A percentile compares a stretch with the other conserved stretches of the same genome.
Conservation (phyloP, 1,140 invertebrate species). For the Philopotamus ludificatus region DNA sequence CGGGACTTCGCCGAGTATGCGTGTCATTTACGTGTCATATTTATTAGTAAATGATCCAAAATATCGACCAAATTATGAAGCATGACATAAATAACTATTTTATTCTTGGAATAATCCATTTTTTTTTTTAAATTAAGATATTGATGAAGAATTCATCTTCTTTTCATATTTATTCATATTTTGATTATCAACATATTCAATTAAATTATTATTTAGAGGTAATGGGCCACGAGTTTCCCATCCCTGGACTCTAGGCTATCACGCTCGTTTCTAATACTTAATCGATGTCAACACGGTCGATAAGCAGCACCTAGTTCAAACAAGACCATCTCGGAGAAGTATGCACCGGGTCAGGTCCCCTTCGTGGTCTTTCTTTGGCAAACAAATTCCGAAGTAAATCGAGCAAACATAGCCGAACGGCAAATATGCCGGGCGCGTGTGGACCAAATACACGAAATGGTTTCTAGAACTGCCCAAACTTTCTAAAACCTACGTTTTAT, state of each 20-base stretch:
- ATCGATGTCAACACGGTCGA: constrained; percentile 15
- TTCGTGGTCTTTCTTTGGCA: too few relatives aligned
- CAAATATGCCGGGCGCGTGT: constrained; percentile 12
- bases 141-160: too few relatives aligned
- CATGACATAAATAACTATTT: too few relatives aligned
- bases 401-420: constrained; percentile 20
- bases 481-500: constrained; percentile 17
- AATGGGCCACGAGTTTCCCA: background rate
- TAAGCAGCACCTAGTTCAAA: constrained; percentile 5
- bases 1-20: too few relatives aligned
- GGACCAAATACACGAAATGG: background rate
- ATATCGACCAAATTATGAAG: too few relatives aligned
- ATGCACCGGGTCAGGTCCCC: background rate
- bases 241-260: constrained; percentile 4
- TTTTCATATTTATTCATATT: too few relatives aligned
- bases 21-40: too few relatives aligned
- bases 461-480: constrained; percentile 1
- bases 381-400: constrained; percentile 23
- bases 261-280: constrained; percentile 8
- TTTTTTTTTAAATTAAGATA: too few relatives aligned
- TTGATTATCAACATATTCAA: too few relatives aligned
- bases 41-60: too few relatives aligned
- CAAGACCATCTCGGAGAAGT: constrained; percentile 1
- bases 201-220: too few relatives aligned
- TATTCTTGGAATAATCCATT: too few relatives aligned